phyloP scores from a whole-genome alignment of 2,888 invertebrate species.

The Omphaloscelis lunosa region DNA sequence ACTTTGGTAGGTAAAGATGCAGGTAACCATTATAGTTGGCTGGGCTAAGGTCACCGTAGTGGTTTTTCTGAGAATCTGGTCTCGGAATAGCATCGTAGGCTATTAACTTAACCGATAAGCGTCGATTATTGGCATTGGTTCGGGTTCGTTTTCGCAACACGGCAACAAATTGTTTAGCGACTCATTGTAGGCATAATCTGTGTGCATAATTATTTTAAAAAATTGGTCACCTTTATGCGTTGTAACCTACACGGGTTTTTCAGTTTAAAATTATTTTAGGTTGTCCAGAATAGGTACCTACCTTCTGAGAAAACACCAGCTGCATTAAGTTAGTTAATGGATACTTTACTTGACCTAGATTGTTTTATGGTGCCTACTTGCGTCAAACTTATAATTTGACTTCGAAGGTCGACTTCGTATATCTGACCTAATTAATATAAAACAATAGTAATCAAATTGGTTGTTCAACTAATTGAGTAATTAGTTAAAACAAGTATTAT shows the following conservation, averaged over 20 bases:
- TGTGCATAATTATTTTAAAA: constrained; percentile 34
- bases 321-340: constrained; percentile 29
- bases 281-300: constrained; percentile 3
- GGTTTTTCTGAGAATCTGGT: constrained; percentile 74
- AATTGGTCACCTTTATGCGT: constrained; percentile 23
- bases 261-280: constrained; percentile 21
- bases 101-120: constrained; percentile 75
- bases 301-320: constrained; percentile 11
- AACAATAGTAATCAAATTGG: constrained; percentile 34
- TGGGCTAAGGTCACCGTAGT: constrained; percentile 68
- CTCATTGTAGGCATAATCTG: constrained; percentile 45
- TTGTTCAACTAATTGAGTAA: constrained; percentile 41
- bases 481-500: constrained; percentile 52
- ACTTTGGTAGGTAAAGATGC: constrained; percentile 40
- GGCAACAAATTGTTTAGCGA: constrained; percentile 56
- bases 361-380: constrained; percentile 29
- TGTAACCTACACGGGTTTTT: constrained; percentile 8
- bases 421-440: constrained; percentile 1
- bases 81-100: constrained; percentile 70
- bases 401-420: constrained; percentile 2
- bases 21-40: constrained; percentile 60
- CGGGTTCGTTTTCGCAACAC: constrained; percentile 64
- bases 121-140: constrained; percentile 73
- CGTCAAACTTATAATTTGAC: constrained; percentile 22
- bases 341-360: constrained; percentile 38